phyloP scores from a whole-genome alignment of 2,888 invertebrate genomes.

The Volucella inanis region DNA sequence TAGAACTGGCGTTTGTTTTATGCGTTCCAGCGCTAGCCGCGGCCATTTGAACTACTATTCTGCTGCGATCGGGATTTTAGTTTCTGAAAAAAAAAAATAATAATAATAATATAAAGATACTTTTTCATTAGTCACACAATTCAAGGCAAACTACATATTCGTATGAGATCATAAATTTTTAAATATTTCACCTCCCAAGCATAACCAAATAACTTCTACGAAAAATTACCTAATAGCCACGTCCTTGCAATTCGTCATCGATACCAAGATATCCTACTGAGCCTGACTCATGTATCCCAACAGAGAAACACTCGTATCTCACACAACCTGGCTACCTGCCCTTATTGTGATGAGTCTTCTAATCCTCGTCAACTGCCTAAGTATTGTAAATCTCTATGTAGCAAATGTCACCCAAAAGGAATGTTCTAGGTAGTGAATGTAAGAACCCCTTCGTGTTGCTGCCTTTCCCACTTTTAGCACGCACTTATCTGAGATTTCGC shows the following conservation, averaged over 20 bases:
- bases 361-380: constrained; percentile 45
- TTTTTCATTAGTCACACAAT: constrained; percentile 35
- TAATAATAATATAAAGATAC: constrained; percentile 37
- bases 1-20: constrained; percentile 78
- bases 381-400: constrained; percentile 56
- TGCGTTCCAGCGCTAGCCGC: constrained; percentile 83
- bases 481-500: constrained; percentile 36
- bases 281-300: constrained; percentile 34
- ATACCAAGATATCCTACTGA: constrained; percentile 52
- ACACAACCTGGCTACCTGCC: constrained; percentile 51
- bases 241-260: constrained; percentile 48
- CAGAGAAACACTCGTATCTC: background rate
- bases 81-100: constrained; percentile 73
- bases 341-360: constrained; percentile 25
- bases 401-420: constrained; percentile 49
- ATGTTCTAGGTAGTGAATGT: constrained; percentile 22
- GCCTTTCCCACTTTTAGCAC: background rate
- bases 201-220: constrained; percentile 30
- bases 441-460: constrained; percentile 1
- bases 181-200: background rate
- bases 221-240: constrained; percentile 33
- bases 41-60: constrained; percentile 80
- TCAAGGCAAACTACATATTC: background rate
- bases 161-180: constrained; percentile 43
- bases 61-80: constrained; percentile 72